These are phyloP conservation scores for Oxyura jamaicensis DNA, from an alignment of 2,113 vertebrate species.

Conservation along the genomic window DNA sequence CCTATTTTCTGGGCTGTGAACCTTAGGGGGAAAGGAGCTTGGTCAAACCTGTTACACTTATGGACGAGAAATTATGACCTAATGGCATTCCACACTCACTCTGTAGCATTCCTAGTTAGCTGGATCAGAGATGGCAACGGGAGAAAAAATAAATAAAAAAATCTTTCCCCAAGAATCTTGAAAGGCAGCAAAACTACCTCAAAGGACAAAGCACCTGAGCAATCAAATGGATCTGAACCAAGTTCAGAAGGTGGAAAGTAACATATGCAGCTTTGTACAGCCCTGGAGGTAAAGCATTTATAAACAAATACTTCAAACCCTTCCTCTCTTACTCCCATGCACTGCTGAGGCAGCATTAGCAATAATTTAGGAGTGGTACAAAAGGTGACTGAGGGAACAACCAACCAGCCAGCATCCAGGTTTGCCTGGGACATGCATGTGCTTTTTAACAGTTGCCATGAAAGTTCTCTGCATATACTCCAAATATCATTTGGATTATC, in stretches of 20 bases:
- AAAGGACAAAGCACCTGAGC: background rate
- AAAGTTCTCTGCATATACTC: background rate
- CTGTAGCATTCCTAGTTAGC: background rate
- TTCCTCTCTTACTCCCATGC: background rate
- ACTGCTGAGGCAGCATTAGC: background rate
- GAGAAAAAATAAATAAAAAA: background rate
- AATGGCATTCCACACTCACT: background rate
- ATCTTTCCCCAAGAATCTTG: background rate
- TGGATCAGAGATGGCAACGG: background rate
- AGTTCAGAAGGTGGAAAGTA: background rate
- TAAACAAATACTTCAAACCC: background rate
- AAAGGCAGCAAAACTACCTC: background rate
- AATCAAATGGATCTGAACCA: background rate
- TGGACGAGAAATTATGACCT: conserved; percentile 3
- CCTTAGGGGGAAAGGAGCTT: background rate
- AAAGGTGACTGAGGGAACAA: accelerated
- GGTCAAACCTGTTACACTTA: background rate
- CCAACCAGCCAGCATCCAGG: background rate
- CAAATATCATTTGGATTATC: background rate
- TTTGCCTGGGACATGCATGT: background rate
- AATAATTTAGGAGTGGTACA: background rate
- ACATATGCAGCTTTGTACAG: background rate
- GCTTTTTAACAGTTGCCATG: background rate
- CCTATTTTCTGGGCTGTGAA: background rate
- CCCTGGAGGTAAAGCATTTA: background rate